phyloP scores from a whole-genome alignment of 2,113 vertebrate genomes.

The Malurus melanocephalus region DNA sequence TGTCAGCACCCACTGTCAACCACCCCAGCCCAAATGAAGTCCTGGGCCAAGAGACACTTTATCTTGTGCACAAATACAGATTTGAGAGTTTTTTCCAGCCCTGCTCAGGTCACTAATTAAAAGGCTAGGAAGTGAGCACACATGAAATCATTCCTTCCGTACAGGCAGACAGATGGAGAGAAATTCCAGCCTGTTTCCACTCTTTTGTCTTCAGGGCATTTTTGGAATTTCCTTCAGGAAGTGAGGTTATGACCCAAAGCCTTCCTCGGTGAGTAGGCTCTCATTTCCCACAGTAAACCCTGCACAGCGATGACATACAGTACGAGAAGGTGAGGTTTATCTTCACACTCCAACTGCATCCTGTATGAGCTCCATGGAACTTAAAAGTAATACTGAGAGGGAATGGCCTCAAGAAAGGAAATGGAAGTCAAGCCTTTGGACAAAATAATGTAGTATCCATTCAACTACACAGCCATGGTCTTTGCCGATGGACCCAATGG shows the following conservation, averaged over 20 bases:
- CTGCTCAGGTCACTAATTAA: slow-evolving; percentile 34
- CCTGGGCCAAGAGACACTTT: neutral
- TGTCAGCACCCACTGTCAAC: neutral
- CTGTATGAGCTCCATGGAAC: slow-evolving; percentile 58
- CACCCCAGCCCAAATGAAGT: neutral
- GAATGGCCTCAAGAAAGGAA: neutral
- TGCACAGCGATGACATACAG: slow-evolving; percentile 57
- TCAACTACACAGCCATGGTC: neutral
- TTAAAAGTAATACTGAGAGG: slow-evolving; percentile 50
- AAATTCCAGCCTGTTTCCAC: slow-evolving; percentile 73
- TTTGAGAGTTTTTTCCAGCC: slow-evolving; percentile 49
- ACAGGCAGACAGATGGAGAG: slow-evolving; percentile 73
- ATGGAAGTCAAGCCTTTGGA: slow-evolving; percentile 20
- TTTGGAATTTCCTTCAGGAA: slow-evolving; percentile 84
- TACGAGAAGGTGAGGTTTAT: slow-evolving; percentile 73
- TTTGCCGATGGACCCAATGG: rapidly evolving
- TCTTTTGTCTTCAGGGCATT: slow-evolving; percentile 78
- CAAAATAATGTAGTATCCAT: neutral
- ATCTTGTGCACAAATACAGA: slow-evolving; percentile 36
- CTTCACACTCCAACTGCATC: slow-evolving; percentile 77
- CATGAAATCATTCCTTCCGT: slow-evolving; percentile 78
- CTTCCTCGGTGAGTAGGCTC: slow-evolving; percentile 62
- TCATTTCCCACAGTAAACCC: slow-evolving; percentile 74
- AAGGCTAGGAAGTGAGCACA: slow-evolving; percentile 73
- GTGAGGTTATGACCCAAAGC: slow-evolving; percentile 71